phyloP scores from a whole-genome alignment of 2,888 invertebrate species.

The Clepsis dumicolana region DNA sequence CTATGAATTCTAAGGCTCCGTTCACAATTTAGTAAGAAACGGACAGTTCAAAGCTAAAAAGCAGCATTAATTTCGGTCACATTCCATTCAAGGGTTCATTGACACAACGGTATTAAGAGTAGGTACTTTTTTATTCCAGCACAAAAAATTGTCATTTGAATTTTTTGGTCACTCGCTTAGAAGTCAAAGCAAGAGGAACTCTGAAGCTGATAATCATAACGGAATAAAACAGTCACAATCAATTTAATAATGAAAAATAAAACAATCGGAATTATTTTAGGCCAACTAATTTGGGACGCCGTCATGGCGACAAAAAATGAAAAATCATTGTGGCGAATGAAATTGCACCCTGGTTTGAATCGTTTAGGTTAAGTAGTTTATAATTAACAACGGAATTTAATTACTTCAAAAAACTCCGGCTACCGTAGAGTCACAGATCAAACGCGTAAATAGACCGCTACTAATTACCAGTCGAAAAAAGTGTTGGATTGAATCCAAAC shows the following conservation, averaged over 20 bases:
- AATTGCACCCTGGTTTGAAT: slow-evolving; percentile 53
- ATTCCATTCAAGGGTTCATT: slow-evolving; percentile 67
- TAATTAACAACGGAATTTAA: slow-evolving; percentile 74
- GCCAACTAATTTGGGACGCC: slow-evolving; percentile 8
- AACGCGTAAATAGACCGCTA: slow-evolving; percentile 78
- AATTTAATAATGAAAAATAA: not conserved
- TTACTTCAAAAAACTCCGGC: slow-evolving; percentile 68
- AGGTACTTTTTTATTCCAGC: slow-evolving; percentile 24
- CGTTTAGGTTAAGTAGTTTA: slow-evolving; percentile 56
- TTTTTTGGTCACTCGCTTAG: not conserved
- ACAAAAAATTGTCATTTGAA: slow-evolving; percentile 1
- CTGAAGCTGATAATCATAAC: not conserved
- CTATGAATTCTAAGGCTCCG: slow-evolving; percentile 57
- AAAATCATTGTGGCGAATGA: slow-evolving; percentile 43
- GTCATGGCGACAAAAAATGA: slow-evolving; percentile 33
- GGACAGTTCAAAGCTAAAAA: slow-evolving; percentile 52
- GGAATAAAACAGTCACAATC: slow-evolving; percentile 1
- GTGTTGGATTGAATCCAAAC: slow-evolving; percentile 83
- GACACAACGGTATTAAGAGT: slow-evolving; percentile 52
- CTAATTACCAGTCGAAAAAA: slow-evolving; percentile 78
- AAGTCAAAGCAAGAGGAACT: not conserved
- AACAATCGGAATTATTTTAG: not conserved
- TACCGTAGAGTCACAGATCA: slow-evolving; percentile 70
- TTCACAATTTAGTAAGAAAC: slow-evolving; percentile 67
- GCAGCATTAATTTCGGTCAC: slow-evolving; percentile 67